Evolutionary conservation across 2,113 vertebrate genomes (phyloP).

Genomic region (Oceanodroma tethys): DNA sequence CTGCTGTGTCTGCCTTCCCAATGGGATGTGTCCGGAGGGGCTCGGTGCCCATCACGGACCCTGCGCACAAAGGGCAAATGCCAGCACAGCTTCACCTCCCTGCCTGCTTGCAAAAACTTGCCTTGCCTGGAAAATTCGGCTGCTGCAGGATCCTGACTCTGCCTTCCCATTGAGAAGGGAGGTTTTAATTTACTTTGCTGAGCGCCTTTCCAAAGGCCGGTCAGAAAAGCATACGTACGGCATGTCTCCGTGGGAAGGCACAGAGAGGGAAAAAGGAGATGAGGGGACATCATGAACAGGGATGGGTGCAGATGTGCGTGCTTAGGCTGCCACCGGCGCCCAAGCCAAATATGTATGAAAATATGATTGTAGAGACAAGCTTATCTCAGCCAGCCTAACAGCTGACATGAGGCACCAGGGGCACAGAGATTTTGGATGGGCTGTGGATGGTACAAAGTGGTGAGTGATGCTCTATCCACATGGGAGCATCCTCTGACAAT

Average conservation of each 20-base stretch:
- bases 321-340: background rate
- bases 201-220: background rate
- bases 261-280: background rate
- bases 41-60: background rate
- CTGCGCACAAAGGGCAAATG: accelerated
- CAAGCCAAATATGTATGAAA: background rate
- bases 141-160: background rate
- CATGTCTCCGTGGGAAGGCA: background rate
- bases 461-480: background rate
- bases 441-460: background rate
- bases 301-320: background rate
- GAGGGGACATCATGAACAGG: background rate
- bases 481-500: background rate
- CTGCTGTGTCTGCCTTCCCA: background rate
- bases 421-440: background rate
- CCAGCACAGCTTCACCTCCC: background rate
- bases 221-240: background rate
- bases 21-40: background rate
- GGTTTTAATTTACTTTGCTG: background rate
- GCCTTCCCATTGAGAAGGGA: background rate
- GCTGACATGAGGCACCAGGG: background rate
- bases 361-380: background rate
- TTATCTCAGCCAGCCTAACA: background rate
- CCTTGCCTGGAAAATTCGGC: background rate
- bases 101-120: background rate